Base-by-base conservation (phyloP, 2,888 invertebrate species). In the Dolichomitus sp. region DNA sequence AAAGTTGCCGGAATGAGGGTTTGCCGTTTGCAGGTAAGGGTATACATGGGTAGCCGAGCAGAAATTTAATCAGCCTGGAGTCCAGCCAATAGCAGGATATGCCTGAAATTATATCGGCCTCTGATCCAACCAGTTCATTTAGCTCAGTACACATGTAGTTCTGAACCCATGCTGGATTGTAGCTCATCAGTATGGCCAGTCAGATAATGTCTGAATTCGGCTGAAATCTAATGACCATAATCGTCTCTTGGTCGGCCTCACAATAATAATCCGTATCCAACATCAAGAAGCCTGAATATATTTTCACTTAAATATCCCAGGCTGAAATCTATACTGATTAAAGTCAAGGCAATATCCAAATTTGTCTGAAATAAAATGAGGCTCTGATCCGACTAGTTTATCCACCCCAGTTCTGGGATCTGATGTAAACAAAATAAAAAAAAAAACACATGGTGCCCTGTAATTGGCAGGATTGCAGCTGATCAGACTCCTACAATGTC, bases 61-160 rank as follows among this genome's bases (percentile, higher is more conserved):
- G 23, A 52, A 52, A 52, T 52, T 52, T 52, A 23, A 52, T 52
- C 52, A 52, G 52, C 7, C 52, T 52, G 52, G 23, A 52, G 52
- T 23, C 23, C 52, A 19, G 52, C 52, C 52, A 52, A 52, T 52
- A 19, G 23, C 19, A 19, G 23, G 9, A 3, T 52, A 23, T 52
- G 6, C 19, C 52, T 52, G 52, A 52, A 23, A 52, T 52, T 23
- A 52, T 23, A 52, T 19, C 52, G 2, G 23, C 3, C 52, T 19
- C 11, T 52, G 2, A 19, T 52, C 19, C 52, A 4, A 52, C 19
- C 23, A 52, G 48, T 19, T n/a, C n/a, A 48, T 17, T n/a, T 48
- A 17, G 17, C 7, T 3, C 48, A 17, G 7, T 7, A 17, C 6
- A 48, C 23, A 52, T 52, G 23, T 11, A 4, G 19, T 23, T 1